A percentile compares a stretch with the other conserved stretches of the same genome.
These are phyloP conservation scores for Periophthalmus modestus DNA, from an alignment of 2,113 vertebrate species.

Conservation along the genomic window DNA sequence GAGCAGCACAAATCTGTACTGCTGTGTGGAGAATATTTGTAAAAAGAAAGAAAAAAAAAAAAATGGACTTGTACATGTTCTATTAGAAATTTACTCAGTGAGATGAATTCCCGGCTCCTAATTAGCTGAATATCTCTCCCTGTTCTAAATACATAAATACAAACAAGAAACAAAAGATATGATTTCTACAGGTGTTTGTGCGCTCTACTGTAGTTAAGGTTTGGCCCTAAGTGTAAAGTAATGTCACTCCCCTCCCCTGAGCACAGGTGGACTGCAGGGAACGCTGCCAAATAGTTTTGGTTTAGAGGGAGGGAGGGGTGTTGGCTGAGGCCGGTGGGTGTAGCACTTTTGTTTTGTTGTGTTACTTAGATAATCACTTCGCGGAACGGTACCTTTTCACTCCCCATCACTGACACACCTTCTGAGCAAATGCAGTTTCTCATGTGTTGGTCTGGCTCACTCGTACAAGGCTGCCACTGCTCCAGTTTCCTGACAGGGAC, in stretches of 20 bases:
- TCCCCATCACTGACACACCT: slow-evolving; percentile 88
- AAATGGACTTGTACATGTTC: too few species aligned
- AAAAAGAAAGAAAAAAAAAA: too few species aligned
- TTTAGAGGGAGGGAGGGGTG: slow-evolving; percentile 91
- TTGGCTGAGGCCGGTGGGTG: slow-evolving; percentile 81
- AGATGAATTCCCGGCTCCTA: too few species aligned
- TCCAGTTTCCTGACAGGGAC: slow-evolving; percentile 72
- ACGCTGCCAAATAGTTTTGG: slow-evolving; percentile 93
- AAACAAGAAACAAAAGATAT: neutral
- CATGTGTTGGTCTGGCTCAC: slow-evolving; percentile 64
- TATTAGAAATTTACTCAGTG: too few species aligned
- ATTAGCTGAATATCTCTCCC: neutral
- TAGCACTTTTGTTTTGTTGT: slow-evolving; percentile 82
- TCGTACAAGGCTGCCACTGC: slow-evolving; percentile 72
- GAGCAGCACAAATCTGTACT: neutral
- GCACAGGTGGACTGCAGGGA: slow-evolving; percentile 94
- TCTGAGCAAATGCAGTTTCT: slow-evolving; percentile 70
- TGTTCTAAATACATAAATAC: neutral
- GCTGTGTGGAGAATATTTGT: neutral
- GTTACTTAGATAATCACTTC: slow-evolving; percentile 83
- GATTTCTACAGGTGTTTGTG: slow-evolving; percentile 3
- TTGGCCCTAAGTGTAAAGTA: slow-evolving; percentile 55
- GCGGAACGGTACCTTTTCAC: slow-evolving; percentile 87
- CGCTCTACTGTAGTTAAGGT: slow-evolving; percentile 38
- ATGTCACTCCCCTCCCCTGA: slow-evolving; percentile 76